Evolutionary conservation across 2,888 invertebrate genomes (phyloP).

Genomic region (Eristalis pertinax): DNA sequence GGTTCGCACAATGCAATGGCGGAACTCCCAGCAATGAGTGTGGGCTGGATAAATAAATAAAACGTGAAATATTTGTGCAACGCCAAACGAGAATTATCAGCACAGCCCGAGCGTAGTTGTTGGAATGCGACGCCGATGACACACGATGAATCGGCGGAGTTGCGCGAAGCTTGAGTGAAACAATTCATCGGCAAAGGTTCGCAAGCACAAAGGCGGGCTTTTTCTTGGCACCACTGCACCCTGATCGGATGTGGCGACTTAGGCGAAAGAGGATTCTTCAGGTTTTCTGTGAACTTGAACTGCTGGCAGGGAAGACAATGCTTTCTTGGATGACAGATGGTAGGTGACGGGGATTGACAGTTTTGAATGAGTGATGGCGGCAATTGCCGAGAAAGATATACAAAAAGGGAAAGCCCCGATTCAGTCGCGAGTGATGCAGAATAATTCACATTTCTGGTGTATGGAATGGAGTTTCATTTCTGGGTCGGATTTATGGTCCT

Average conservation of each 20-base stretch:
- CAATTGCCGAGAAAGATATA: too few relatives aligned
- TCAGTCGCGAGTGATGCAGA: too few relatives aligned
- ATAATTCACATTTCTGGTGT: too few relatives aligned
- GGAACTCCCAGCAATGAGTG: constrained; percentile 44
- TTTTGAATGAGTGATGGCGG: too few relatives aligned
- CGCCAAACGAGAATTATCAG: not conserved
- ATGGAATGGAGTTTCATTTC: too few relatives aligned
- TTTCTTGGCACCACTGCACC: constrained; percentile 13
- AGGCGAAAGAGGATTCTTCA: not conserved
- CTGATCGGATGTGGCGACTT: constrained; percentile 13
- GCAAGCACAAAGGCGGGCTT: not conserved
- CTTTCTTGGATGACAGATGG: too few relatives aligned
- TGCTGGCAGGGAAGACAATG: too few relatives aligned
- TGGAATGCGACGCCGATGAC: not conserved
- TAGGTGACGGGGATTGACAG: too few relatives aligned
- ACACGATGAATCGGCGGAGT: not conserved
- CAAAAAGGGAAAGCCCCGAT: too few relatives aligned
- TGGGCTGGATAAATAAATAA: constrained; percentile 27
- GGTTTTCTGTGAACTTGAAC: too few relatives aligned
- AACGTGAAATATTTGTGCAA: not conserved
- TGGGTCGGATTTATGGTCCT: too few relatives aligned
- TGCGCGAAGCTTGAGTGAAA: not conserved
- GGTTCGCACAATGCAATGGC: constrained; percentile 58
- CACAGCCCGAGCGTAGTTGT: not conserved
- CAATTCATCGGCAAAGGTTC: not conserved